Evolutionary conservation across 2,113 vertebrate species (phyloP), one percentile per base, ranked within the genome.

Genomic region (Rhea americana): DNA sequence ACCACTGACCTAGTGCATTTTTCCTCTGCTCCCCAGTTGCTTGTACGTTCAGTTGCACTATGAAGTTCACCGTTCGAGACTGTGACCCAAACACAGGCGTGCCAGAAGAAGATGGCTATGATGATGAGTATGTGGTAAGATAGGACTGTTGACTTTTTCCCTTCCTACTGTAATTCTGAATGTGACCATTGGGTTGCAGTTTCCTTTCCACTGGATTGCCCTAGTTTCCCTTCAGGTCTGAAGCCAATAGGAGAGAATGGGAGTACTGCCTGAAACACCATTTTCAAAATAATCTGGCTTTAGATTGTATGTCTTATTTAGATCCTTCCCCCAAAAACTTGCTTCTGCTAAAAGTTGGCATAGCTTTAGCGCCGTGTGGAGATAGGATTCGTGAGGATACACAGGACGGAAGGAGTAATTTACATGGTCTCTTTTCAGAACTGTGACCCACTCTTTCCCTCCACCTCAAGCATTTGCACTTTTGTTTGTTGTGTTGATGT

Each of bases 71-170:
- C 2, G 99, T 99, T 59, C 96, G 98, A 81, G 99, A 99, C 96
- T 99, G 99, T 7, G 99, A 99, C 96, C 99, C 99, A 7, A 99
- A 98, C 98, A 99, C 99, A 0, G 99, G 99, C 4, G 97, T 99
- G 75, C 99, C 99, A 0, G 98, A 99, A 4, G 99, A 99, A 2
- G 99, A 99, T 7, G 99, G 99, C 2, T 99, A 99, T 16, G 99
- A 99, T 0, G 99, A 99, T 28, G 99, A 99, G 48, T 99, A 99
- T 3, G 99, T 99, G 98, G 99, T 99, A 97, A 71, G 98, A 97
- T 32, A 41, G 56, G 1, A 1, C 11, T 7, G 15, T 11, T 62
- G 11, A 48, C 19, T 39, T 50, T 51, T 68, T 45, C 37, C 19
- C 7, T 56, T 22, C 8, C 45, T 37, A 7, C 9, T 85, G 58